phyloP scores from a whole-genome alignment of 2,888 invertebrate species.

The Anagyrus pseudococci region DNA sequence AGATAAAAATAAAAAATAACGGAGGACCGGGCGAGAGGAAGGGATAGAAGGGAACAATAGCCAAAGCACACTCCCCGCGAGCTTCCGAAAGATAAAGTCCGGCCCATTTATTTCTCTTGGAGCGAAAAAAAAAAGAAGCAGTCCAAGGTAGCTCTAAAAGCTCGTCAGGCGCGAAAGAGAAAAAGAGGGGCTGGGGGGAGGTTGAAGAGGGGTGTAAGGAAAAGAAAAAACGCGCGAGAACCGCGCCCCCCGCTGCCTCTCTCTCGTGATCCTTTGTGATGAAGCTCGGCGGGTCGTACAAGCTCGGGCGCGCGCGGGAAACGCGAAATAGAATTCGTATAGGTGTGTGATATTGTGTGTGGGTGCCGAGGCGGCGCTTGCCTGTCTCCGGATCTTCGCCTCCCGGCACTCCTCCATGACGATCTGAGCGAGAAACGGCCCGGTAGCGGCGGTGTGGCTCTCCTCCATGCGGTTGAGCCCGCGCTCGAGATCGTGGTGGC shows the following conservation, averaged over 20 bases:
- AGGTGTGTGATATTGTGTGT: not conserved
- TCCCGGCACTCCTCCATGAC: conserved; percentile 37
- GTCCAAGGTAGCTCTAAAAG: too few relatives aligned
- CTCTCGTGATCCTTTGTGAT: too few relatives aligned
- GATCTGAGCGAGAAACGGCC: conserved; percentile 32
- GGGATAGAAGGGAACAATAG: too few relatives aligned
- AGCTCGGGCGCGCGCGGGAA: not conserved
- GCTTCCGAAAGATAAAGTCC: too few relatives aligned
- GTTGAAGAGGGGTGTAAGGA: too few relatives aligned
- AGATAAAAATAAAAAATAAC: too few relatives aligned
- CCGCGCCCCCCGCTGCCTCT: too few relatives aligned
- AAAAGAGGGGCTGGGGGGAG: too few relatives aligned
- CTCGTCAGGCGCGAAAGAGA: not conserved
- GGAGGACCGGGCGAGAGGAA: too few relatives aligned
- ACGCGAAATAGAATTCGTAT: not conserved
- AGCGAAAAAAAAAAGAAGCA: not conserved
- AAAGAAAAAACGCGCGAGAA: too few relatives aligned
- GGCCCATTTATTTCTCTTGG: not conserved
- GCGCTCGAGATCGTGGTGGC: conserved; percentile 34
- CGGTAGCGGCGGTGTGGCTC: not conserved
- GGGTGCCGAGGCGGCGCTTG: conserved; percentile 1
- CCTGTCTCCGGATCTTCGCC: conserved; percentile 36
- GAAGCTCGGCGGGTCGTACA: too few relatives aligned
- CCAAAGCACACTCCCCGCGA: too few relatives aligned
- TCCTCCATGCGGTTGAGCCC: conserved; percentile 32